phyloP scores from a whole-genome alignment of 2,113 vertebrate genomes.

The Oceanodroma tethys region DNA sequence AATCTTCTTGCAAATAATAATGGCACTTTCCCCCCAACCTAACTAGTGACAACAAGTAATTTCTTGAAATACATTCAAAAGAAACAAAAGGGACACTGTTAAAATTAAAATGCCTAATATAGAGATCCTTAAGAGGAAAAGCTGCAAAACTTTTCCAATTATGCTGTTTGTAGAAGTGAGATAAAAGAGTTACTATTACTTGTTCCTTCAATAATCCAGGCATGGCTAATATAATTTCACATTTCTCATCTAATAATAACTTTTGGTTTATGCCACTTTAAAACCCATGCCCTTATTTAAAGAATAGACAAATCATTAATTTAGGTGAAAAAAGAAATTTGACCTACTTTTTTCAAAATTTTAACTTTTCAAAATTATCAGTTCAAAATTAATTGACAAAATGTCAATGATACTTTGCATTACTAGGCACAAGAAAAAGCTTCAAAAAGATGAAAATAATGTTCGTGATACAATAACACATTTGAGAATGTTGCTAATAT shows the following conservation, averaged over 20 bases:
- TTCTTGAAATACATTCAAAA: neutral
- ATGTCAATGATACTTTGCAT: neutral
- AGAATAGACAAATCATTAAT: neutral
- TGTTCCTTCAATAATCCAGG: neutral
- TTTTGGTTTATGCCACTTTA: neutral
- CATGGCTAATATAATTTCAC: neutral
- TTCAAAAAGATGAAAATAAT: neutral
- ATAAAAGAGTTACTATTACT: neutral
- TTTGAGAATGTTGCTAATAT: neutral
- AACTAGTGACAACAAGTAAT: neutral
- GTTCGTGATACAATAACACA: neutral
- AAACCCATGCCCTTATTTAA: neutral
- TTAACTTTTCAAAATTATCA: neutral
- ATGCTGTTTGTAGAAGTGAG: neutral
- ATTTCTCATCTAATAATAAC: neutral
- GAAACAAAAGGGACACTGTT: neutral
- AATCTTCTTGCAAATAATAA: neutral
- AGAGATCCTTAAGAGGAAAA: neutral
- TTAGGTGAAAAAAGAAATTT: neutral
- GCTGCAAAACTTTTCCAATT: neutral
- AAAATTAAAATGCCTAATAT: neutral
- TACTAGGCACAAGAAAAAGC: neutral
- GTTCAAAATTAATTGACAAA: neutral
- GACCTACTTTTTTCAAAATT: neutral
- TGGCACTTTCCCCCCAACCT: accelerated